Percentiles rank a stretch among this genome's conserved stretches.
Conservation (phyloP, 2,113 vertebrate genomes). For the Cebus imitator region DNA sequence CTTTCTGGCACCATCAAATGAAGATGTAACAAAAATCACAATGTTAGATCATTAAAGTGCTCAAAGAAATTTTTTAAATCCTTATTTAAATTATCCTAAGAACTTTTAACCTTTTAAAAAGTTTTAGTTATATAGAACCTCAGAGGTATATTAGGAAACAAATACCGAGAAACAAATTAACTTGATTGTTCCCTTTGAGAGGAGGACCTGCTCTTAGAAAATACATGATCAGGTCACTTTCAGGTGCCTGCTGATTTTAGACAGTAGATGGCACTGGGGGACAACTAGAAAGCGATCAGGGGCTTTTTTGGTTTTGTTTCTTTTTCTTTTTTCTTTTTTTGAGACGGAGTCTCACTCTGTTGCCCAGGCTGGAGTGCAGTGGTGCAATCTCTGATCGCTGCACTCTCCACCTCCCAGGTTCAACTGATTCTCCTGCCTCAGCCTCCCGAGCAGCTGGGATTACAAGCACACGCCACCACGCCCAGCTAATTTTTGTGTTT, state of each 20-base stretch:
- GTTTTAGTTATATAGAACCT: not conserved
- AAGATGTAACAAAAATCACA: constrained; percentile 7
- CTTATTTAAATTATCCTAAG: constrained; percentile 10
- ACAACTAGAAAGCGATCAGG: constrained; percentile 30
- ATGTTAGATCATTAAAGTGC: not conserved
- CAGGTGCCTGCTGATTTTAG: constrained; percentile 12
- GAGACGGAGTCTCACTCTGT: too few species aligned
- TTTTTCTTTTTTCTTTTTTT: too few species aligned
- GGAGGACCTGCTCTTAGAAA: not conserved
- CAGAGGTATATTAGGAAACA: not conserved
- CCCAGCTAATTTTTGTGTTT: too few species aligned
- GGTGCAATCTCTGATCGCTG: too few species aligned
- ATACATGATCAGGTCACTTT: not conserved
- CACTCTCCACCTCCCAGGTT: too few species aligned
- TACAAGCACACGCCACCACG: too few species aligned
- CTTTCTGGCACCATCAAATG: constrained; percentile 12
- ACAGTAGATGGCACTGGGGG: constrained; percentile 84
- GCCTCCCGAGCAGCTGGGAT: too few species aligned
- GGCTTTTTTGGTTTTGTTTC: too few species aligned
- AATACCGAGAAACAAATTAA: not conserved
- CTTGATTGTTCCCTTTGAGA: not conserved
- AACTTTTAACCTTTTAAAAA: not conserved
- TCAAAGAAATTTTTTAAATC: constrained; percentile 6
- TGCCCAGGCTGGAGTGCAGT: too few species aligned
- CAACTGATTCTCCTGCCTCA: too few species aligned